A percentile compares a stretch with the other conserved stretches of the same genome.
Conservation (phyloP, 2,888 invertebrate species). For the Erannis defoliaria region DNA sequence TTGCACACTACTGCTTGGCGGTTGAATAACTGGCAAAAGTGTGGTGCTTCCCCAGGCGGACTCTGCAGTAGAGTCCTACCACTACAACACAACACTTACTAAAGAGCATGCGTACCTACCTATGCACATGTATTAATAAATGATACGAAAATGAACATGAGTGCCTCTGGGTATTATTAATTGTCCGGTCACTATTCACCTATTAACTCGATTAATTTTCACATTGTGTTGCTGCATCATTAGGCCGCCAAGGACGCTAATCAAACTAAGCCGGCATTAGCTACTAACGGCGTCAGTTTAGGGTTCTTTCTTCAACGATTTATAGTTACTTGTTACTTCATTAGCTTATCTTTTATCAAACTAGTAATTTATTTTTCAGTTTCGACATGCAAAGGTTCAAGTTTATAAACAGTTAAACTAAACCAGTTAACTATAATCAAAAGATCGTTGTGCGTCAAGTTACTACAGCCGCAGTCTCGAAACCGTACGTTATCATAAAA, state of each 20-base stretch:
- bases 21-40: no score
- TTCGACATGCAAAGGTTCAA: background rate
- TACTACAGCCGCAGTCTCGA: conserved; percentile 23
- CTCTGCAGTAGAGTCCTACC: no score
- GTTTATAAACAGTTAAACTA: background rate
- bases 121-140: conserved; percentile 35
- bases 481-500: conserved; percentile 33
- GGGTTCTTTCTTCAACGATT: conserved; percentile 19
- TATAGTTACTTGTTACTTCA: conserved; percentile 27
- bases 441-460: conserved; percentile 8
- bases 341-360: conserved; percentile 24
- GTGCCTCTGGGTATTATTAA: conserved; percentile 53
- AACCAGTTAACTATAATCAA: conserved; percentile 2
- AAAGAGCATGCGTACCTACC: background rate
- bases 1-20: no score
- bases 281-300: conserved; percentile 20
- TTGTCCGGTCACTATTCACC: conserved; percentile 48
- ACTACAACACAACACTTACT: background rate
- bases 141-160: conserved; percentile 52
- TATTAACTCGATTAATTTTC: conserved; percentile 52
- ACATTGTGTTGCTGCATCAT: conserved; percentile 43
- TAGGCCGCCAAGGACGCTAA: conserved; percentile 40
- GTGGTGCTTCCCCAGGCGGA: no score
- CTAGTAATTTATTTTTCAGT: conserved; percentile 5
- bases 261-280: conserved; percentile 34